These are phyloP conservation scores for Psittacula derbiana DNA, from an alignment of 2,797 vertebrate species.

Conservation along the genomic window DNA sequence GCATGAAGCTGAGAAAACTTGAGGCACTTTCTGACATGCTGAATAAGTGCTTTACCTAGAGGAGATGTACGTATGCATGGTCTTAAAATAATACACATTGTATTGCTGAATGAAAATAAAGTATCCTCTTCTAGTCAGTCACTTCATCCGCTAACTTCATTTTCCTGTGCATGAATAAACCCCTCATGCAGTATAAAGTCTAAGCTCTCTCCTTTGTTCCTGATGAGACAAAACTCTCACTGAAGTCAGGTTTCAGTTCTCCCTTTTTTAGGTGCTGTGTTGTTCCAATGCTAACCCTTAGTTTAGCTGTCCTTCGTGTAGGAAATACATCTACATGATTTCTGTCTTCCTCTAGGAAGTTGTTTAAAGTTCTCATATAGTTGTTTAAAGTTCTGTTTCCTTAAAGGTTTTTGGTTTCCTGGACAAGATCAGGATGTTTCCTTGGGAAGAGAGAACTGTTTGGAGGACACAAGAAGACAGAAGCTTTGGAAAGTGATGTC, in stretches of 20 bases:
- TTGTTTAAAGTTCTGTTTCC: conserved; percentile 10
- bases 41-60: not conserved
- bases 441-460: not conserved
- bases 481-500: not conserved
- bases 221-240: not conserved
- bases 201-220: not conserved
- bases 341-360: not conserved
- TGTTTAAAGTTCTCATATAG: not conserved
- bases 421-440: not conserved
- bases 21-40: not conserved
- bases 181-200: not conserved
- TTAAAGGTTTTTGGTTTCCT: not conserved
- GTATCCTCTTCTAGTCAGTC: not conserved
- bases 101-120: not conserved
- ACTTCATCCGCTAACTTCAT: not conserved
- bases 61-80: not conserved
- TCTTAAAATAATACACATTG: not conserved
- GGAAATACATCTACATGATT: not conserved
- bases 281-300: not conserved
- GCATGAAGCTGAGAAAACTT: not conserved
- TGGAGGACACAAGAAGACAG: not conserved
- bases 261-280: not conserved
- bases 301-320: not conserved
- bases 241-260: not conserved
- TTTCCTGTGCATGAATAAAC: not conserved